Conservation (phyloP, 2,888 invertebrate species). For the Athetis lepigone region DNA sequence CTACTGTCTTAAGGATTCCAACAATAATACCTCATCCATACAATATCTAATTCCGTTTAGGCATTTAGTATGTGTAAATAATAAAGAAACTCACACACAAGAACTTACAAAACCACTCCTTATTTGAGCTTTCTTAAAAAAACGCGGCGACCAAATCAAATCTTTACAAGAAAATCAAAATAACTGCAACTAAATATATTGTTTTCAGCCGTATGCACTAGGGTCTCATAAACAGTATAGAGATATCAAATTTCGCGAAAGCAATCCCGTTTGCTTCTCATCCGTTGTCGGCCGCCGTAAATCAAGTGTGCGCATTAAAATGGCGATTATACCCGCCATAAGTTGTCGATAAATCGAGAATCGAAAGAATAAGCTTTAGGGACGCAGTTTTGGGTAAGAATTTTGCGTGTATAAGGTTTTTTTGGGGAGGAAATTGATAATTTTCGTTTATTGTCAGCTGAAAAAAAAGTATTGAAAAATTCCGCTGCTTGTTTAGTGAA, state of each 20-base stretch:
- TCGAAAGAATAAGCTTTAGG: conserved; percentile 77
- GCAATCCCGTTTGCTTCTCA: conserved; percentile 81
- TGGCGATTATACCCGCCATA: conserved; percentile 89
- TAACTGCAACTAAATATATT: conserved; percentile 51
- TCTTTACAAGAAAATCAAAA: conserved; percentile 24
- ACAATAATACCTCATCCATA: no score
- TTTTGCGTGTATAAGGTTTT: not conserved
- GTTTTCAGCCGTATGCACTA: conserved; percentile 74
- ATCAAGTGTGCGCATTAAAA: conserved; percentile 87
- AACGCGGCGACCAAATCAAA: conserved; percentile 2
- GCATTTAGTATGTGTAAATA: no score
- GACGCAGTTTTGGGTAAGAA: conserved; percentile 50
- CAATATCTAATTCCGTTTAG: no score
- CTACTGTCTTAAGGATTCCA: no score
- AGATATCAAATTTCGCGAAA: conserved; percentile 89
- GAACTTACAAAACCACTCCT: no score
- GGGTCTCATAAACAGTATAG: conserved; percentile 85
- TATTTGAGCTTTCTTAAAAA: no score
- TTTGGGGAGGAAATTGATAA: not conserved
- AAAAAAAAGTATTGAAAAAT: not conserved
- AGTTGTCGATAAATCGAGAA: conserved; percentile 88
- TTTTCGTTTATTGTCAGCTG: not conserved
- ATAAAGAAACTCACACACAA: no score
- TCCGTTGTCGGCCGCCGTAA: conserved; percentile 80
- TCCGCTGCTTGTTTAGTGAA: no score